phyloP scores from a whole-genome alignment of 37 sponge, comb jelly and placozoan species.

The Spongilla lacustris region DNA sequence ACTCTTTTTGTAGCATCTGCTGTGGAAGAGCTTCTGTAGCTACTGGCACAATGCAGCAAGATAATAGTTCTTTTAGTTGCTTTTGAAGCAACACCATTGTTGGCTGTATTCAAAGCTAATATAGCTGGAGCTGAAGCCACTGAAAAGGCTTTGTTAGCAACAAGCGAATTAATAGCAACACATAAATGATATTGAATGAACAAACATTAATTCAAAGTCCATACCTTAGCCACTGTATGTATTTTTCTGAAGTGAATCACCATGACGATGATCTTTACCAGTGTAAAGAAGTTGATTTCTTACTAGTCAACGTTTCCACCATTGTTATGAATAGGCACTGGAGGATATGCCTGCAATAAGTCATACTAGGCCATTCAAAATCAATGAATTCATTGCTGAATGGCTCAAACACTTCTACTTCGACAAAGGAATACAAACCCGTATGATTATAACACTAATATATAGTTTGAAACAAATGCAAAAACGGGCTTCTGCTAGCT shows the following conservation, averaged over 20 bases:
- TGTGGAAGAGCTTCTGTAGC: background rate
- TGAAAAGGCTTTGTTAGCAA: background rate
- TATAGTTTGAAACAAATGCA: too few relatives aligned
- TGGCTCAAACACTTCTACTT: too few relatives aligned
- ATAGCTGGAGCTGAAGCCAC: background rate
- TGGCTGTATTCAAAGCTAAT: background rate
- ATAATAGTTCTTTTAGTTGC: background rate
- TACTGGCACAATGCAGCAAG: background rate
- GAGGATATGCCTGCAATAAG: too few relatives aligned
- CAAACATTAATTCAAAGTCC: background rate
- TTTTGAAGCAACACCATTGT: constrained; percentile 11
- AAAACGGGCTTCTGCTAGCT: too few relatives aligned
- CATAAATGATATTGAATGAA: background rate
- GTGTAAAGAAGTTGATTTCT: too few relatives aligned
- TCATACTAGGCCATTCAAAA: too few relatives aligned
- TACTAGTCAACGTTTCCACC: too few relatives aligned
- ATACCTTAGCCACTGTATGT: background rate
- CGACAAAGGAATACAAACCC: too few relatives aligned
- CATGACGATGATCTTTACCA: background rate
- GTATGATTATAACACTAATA: too few relatives aligned
- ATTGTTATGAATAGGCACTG: too few relatives aligned
- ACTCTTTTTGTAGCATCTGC: background rate
- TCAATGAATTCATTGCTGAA: too few relatives aligned
- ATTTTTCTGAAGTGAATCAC: background rate
- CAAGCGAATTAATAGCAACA: background rate